Percentiles rank a stretch among this genome's conserved stretches.
phyloP scores from a whole-genome alignment of 2,113 vertebrate species.

The Thomomys bottae region DNA sequence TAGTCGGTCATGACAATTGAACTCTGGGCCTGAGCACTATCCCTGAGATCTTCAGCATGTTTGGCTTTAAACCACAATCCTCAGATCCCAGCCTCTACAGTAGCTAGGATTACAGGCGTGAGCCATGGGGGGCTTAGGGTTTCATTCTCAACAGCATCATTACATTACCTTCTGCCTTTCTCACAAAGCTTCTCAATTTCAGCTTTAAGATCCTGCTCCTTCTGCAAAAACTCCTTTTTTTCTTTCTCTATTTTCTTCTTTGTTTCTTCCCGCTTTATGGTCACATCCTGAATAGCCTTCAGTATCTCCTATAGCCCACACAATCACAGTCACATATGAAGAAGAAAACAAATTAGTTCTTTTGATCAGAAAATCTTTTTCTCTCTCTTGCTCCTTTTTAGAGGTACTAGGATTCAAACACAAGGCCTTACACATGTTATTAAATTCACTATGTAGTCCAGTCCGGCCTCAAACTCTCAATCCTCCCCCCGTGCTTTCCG shows the following conservation, averaged over 20 bases:
- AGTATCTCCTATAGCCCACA: constrained; percentile 81
- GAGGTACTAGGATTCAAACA: not conserved
- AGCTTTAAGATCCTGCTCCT: constrained; percentile 89
- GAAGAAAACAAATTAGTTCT: constrained; percentile 59
- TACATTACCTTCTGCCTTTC: constrained; percentile 87
- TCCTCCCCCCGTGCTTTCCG: too few species aligned
- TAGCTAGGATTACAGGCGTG: too few species aligned
- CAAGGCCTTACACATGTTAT: not conserved
- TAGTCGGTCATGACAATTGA: too few species aligned
- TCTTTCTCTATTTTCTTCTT: constrained; percentile 92
- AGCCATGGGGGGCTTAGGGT: too few species aligned
- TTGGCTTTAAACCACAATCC: too few species aligned
- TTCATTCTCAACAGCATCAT: constrained; percentile 18
- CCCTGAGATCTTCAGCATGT: too few species aligned
- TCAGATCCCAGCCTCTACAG: too few species aligned
- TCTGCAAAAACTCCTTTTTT: constrained; percentile 89
- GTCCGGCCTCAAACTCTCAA: too few species aligned
- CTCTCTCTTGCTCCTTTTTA: not conserved
- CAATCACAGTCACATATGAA: constrained; percentile 3
- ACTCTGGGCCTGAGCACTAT: too few species aligned
- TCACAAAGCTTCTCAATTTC: constrained; percentile 89
- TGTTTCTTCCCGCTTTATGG: constrained; percentile 88
- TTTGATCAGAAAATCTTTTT: constrained; percentile 23
- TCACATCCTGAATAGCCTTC: constrained; percentile 87
- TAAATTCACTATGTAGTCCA: too few species aligned